These are phyloP conservation scores for Malaclemys terrapin DNA, from an alignment of 2,113 vertebrate species.

Conservation along the genomic window DNA sequence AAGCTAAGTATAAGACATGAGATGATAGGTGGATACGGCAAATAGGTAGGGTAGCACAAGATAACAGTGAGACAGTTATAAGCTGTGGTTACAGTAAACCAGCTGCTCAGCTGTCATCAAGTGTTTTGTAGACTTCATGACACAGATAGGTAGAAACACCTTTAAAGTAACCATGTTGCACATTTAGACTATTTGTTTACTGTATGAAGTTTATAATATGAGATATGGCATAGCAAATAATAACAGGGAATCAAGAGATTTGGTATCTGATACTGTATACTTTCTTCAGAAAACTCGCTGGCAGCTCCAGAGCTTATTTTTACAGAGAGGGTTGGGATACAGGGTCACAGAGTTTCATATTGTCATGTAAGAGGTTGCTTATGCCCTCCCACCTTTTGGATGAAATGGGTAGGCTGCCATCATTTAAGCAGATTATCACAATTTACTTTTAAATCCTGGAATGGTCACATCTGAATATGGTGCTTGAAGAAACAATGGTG, in stretches of 20 bases:
- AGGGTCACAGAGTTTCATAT: background rate
- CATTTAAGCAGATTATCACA: too few relatives aligned
- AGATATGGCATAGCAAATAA: background rate
- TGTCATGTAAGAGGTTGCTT: background rate
- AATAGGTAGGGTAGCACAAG: too few relatives aligned
- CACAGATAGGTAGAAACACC: too few relatives aligned
- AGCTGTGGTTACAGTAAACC: too few relatives aligned
- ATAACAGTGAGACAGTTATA: too few relatives aligned
- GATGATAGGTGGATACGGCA: too few relatives aligned
- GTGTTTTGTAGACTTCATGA: too few relatives aligned
- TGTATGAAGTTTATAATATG: rapidly evolving
- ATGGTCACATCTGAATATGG: background rate
- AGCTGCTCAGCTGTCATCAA: too few relatives aligned
- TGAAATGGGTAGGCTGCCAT: too few relatives aligned
- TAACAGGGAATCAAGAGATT: too few relatives aligned
- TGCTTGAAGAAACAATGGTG: background rate
- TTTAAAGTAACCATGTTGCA: too few relatives aligned
- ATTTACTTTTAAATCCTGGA: background rate
- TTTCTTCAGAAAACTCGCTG: background rate
- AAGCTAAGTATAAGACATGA: background rate
- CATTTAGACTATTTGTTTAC: background rate
- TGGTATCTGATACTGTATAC: too few relatives aligned
- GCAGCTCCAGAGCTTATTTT: background rate
- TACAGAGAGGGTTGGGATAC: background rate
- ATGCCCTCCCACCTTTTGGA: background rate